phyloP scores from a whole-genome alignment of 2,797 vertebrate genomes.

The Monodelphis domestica region DNA sequence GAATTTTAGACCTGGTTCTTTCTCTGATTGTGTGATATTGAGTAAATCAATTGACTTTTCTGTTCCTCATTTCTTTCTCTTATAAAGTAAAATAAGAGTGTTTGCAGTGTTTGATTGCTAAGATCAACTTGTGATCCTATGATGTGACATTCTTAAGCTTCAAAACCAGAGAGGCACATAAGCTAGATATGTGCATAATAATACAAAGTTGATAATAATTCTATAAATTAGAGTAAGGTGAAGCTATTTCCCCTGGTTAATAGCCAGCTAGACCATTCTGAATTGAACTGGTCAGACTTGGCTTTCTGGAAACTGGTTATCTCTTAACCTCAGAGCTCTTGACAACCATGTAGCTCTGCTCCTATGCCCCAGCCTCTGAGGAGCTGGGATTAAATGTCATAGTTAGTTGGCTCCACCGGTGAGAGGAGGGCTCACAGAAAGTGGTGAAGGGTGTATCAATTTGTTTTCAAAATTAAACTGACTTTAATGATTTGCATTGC shows the following conservation, averaged over 20 bases:
- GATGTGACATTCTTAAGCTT: constrained; percentile 17
- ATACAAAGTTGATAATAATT: constrained; percentile 6
- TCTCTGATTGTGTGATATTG: background rate
- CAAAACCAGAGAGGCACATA: constrained; percentile 23
- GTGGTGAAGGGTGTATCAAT: background rate
- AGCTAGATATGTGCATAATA: constrained; percentile 34
- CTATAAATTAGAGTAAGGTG: constrained; percentile 17
- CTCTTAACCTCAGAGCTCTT: constrained; percentile 13
- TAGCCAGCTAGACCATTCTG: background rate
- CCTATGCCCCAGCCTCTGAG: background rate
- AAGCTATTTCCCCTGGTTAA: constrained; percentile 28
- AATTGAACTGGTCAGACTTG: background rate
- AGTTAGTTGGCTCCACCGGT: background rate
- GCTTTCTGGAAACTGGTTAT: constrained; percentile 21
- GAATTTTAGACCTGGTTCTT: background rate
- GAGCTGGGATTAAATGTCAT: background rate
- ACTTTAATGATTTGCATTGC: background rate
- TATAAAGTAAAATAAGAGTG: background rate
- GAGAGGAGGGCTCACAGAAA: background rate
- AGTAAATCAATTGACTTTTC: background rate
- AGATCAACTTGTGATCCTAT: constrained; percentile 19
- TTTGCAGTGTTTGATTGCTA: constrained; percentile 20
- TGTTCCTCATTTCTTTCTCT: background rate
- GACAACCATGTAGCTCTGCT: background rate
- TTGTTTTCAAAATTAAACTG: background rate